Percentiles rank a stretch among this genome's conserved stretches.
These are phyloP conservation scores for Pogonomyrmex barbatus DNA, from an alignment of 1,140 invertebrate genomes.

Conservation along the genomic window DNA sequence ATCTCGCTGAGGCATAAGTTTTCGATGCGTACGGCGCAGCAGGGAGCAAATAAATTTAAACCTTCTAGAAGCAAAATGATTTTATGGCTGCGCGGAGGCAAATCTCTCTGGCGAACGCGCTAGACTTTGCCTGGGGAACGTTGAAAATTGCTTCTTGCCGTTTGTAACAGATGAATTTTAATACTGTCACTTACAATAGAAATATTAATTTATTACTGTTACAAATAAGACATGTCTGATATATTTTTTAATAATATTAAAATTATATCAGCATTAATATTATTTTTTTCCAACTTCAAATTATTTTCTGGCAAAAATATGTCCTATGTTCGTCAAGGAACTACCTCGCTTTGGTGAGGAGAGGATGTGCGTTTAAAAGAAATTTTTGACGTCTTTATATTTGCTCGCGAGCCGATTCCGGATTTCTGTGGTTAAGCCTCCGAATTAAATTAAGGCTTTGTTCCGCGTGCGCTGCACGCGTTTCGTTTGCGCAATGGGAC, in stretches of 20 bases:
- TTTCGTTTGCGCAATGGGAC: conserved; percentile 42
- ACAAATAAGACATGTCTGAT: background rate
- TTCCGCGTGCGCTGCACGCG: background rate
- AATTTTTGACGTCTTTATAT: background rate
- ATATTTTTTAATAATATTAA: background rate
- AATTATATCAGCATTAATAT: background rate
- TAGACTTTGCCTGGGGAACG: background rate
- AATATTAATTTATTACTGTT: background rate
- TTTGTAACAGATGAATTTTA: conserved; percentile 2
- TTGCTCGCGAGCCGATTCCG: background rate
- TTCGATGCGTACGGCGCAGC: conserved; percentile 12
- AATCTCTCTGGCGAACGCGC: conserved; percentile 12
- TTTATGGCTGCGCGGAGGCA: background rate
- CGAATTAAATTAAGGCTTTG: conserved; percentile 8
- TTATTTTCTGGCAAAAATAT: background rate
- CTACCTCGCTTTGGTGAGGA: background rate
- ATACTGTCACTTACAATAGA: background rate
- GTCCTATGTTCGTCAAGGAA: background rate
- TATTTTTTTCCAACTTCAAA: background rate
- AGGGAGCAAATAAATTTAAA: conserved; percentile 36
- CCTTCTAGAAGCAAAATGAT: conserved; percentile 23
- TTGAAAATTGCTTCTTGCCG: background rate
- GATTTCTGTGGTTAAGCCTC: background rate
- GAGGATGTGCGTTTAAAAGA: background rate
- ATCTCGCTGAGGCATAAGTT: background rate